Percentiles rank a stretch among this genome's conserved stretches.
Evolutionary conservation across 1,140 invertebrate species (phyloP).

Genomic region (Lepidostoma basale): DNA sequence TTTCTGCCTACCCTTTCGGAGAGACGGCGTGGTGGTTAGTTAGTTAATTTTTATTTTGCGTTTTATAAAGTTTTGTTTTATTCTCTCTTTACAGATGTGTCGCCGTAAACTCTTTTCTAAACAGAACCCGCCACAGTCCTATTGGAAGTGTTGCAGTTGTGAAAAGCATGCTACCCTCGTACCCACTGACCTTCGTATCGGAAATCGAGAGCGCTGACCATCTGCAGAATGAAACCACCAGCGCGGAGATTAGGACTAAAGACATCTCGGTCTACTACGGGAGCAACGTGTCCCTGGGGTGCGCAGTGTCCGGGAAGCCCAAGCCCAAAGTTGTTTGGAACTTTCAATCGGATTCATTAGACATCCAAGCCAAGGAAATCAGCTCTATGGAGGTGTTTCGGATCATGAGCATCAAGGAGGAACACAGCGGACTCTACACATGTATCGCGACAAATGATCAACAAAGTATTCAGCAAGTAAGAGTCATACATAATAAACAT

Average conservation of each 20-base stretch:
- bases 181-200: conserved; percentile 33
- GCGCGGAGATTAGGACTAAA: background rate
- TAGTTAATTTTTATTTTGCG: too few species aligned
- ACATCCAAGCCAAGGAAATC: conserved; percentile 35
- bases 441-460: conserved; percentile 38
- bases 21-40: too few species aligned
- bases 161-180: background rate
- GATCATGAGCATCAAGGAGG: conserved; percentile 24
- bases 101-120: conserved; percentile 51
- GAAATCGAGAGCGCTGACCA: conserved; percentile 13
- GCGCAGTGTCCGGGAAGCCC: conserved; percentile 38
- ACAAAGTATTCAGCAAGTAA: conserved; percentile 42
- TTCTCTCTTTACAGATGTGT: conserved; percentile 49
- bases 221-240: background rate
- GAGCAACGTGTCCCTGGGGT: conserved; percentile 33
- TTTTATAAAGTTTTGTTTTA: too few species aligned
- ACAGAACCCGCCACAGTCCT: conserved; percentile 44
- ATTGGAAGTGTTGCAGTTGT: conserved; percentile 1
- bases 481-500: background rate
- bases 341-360: conserved; percentile 32
- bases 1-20: too few species aligned
- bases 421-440: conserved; percentile 39
- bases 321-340: conserved; percentile 45
- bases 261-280: conserved; percentile 22
- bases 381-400: conserved; percentile 43